A percentile compares a stretch with the other conserved stretches of the same genome.
These are phyloP conservation scores for Hemibagrus guttatus DNA, from an alignment of 2,797 vertebrate species.

Conservation along the genomic window DNA sequence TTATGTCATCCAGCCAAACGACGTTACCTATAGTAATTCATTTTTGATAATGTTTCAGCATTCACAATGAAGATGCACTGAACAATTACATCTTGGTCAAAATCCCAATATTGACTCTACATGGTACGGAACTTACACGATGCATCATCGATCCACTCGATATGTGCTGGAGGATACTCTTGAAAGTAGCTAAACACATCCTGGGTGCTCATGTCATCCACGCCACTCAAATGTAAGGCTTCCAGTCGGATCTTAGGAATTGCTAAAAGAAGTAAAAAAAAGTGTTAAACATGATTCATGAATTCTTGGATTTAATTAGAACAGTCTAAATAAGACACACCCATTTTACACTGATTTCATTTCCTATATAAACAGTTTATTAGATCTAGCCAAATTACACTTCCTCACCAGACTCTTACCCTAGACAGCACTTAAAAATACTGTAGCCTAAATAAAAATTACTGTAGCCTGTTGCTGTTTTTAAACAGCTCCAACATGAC, in stretches of 20 bases:
- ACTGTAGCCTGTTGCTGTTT: not conserved
- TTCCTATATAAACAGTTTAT: not conserved
- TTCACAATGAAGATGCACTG: not conserved
- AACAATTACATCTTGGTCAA: not conserved
- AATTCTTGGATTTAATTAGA: not conserved
- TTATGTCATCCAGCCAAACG: conserved; percentile 96
- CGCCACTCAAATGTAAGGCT: conserved; percentile 86
- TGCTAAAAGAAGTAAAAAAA: conserved; percentile 68
- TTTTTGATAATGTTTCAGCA: not conserved
- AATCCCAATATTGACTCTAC: not conserved
- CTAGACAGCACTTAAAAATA: not conserved
- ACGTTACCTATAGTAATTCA: conserved; percentile 83
- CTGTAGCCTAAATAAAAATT: not conserved
- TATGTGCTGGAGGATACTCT: conserved; percentile 94
- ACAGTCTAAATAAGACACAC: not conserved
- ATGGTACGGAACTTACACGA: conserved; percentile 83
- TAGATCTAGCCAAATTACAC: not conserved
- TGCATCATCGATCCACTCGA: conserved; percentile 95
- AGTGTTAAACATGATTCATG: not conserved
- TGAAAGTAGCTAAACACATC: conserved; percentile 94
- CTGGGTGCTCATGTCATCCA: conserved; percentile 97
- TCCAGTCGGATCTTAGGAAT: conserved; percentile 89
- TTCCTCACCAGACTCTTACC: not conserved
- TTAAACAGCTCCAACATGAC: too few species aligned
- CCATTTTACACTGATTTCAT: not conserved